A percentile compares a stretch with the other conserved stretches of the same genome.
Evolutionary conservation across 2,888 invertebrate species (phyloP).

Genomic region (Parapristionchus giblindavisi): DNA sequence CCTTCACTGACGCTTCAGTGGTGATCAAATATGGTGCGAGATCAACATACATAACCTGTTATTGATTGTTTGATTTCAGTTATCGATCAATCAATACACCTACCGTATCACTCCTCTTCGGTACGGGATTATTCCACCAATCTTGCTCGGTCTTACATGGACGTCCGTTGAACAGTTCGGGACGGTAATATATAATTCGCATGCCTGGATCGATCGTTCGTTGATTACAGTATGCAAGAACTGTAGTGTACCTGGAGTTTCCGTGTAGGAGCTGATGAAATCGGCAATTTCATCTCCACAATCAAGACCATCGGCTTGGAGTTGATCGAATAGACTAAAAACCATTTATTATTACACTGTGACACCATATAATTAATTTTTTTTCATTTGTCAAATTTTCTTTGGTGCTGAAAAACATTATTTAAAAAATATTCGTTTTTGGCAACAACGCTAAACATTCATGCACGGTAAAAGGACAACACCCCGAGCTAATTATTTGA

Average conservation of each 20-base stretch:
- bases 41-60: constrained; percentile 61
- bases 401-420: no score
- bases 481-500: no score
- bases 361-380: no score
- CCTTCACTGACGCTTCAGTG: constrained; percentile 58
- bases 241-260: constrained; percentile 41
- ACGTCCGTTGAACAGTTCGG: constrained; percentile 59
- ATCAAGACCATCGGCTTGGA: constrained; percentile 62
- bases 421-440: no score
- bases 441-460: no score
- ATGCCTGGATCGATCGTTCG: constrained; percentile 37
- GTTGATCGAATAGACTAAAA: background rate
- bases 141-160: constrained; percentile 44
- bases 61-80: constrained; percentile 43
- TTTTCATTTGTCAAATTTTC: no score
- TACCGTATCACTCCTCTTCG: constrained; percentile 46
- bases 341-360: no score
- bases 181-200: constrained; percentile 57
- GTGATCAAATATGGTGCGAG: constrained; percentile 59
- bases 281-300: constrained; percentile 60
- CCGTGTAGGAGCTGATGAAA: constrained; percentile 50
- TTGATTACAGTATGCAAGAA: background rate
- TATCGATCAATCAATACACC: constrained; percentile 23
- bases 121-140: constrained; percentile 58
- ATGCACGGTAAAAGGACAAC: no score